Conservation (phyloP, 2,888 invertebrate species). For the Arge pagana region DNA sequence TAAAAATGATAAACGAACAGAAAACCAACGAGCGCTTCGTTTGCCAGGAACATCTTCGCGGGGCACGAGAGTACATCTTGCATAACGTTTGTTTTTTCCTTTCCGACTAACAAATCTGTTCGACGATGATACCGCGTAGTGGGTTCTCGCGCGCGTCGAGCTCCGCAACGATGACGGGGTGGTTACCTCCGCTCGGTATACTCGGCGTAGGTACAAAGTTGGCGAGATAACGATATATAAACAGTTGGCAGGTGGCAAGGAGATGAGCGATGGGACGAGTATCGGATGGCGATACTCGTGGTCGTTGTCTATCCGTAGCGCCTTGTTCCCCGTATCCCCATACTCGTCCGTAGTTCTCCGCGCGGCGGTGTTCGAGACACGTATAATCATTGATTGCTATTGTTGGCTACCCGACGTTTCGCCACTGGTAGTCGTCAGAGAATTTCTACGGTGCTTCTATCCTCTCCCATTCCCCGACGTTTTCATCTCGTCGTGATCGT, state of each 20-base stretch:
- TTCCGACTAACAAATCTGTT: too few relatives aligned
- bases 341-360: background rate
- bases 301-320: background rate
- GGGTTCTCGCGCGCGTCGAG: too few relatives aligned
- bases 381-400: constrained; percentile 5
- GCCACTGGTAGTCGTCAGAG: too few relatives aligned
- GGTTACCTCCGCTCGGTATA: constrained; percentile 13
- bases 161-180: background rate
- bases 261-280: constrained; percentile 26
- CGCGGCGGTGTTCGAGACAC: background rate
- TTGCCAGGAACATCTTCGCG: too few relatives aligned
- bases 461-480: too few relatives aligned
- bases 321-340: background rate
- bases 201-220: background rate
- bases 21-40: too few relatives aligned
- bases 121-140: too few relatives aligned
- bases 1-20: too few relatives aligned
- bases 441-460: too few relatives aligned
- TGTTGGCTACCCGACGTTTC: background rate
- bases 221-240: constrained; percentile 15
- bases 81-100: too few relatives aligned
- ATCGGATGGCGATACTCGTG: constrained; percentile 11
- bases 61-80: too few relatives aligned
- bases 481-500: too few relatives aligned
- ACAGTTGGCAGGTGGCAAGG: constrained; percentile 24